These are phyloP conservation scores for Dolomedes plantarius DNA, from an alignment of 2,888 invertebrate genomes.

Conservation along the genomic window DNA sequence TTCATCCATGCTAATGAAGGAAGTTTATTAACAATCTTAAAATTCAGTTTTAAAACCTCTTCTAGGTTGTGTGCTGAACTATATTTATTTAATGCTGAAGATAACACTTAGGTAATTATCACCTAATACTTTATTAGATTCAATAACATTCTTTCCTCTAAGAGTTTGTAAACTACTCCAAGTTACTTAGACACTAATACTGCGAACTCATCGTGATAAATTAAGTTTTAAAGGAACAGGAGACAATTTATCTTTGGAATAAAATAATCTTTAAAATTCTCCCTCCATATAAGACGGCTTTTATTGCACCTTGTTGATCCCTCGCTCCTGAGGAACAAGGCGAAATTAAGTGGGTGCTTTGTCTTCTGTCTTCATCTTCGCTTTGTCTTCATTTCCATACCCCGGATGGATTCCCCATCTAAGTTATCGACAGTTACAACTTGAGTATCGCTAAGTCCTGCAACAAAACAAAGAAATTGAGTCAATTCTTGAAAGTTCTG, in stretches of 20 bases:
- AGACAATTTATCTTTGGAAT: constrained; percentile 16
- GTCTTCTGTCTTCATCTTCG: constrained; percentile 3
- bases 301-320: constrained; percentile 14
- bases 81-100: constrained; percentile 1
- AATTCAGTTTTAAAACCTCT: neutral
- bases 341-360: constrained; percentile 14
- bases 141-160: neutral
- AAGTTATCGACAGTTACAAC: constrained; percentile 14
- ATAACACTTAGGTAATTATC: constrained; percentile 3
- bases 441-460: constrained; percentile 3
- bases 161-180: neutral
- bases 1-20: no score
- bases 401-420: constrained; percentile 6
- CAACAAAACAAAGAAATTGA: constrained; percentile 10
- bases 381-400: constrained; percentile 14
- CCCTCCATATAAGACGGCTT: neutral
- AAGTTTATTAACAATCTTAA: no score
- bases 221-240: constrained; percentile 5
- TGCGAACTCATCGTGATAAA: constrained; percentile 9
- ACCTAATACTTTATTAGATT: neutral
- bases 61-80: neutral
- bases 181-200: constrained; percentile 9
- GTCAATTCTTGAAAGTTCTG: constrained; percentile 6
- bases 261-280: constrained; percentile 7
- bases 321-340: constrained; percentile 3